phyloP scores from a whole-genome alignment of 2,888 invertebrate genomes.

The Nymphalis polychloros region DNA sequence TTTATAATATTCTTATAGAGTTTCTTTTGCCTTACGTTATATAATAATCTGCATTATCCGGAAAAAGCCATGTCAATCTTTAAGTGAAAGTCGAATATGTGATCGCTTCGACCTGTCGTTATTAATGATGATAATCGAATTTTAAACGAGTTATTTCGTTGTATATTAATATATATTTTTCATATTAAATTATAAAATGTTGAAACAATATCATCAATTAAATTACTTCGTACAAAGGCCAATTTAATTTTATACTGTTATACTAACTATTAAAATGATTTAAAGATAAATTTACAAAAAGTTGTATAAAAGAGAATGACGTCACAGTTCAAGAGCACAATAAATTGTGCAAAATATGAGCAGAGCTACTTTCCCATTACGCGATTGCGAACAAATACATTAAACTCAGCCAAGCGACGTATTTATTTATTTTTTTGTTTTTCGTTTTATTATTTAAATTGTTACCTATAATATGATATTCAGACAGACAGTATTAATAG shows the following conservation, averaged over 20 bases:
- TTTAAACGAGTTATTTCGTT: background rate
- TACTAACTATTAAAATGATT: background rate
- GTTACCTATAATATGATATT: too few relatives aligned
- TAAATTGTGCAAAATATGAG: too few relatives aligned
- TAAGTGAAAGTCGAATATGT: constrained; percentile 13
- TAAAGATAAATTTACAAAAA: background rate
- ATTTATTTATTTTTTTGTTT: too few relatives aligned
- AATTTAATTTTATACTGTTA: background rate
- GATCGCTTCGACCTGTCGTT: background rate
- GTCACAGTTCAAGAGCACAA: too few relatives aligned
- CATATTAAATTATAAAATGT: background rate
- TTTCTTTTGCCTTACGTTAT: background rate
- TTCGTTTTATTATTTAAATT: too few relatives aligned
- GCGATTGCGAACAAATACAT: too few relatives aligned
- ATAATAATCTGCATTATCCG: constrained; percentile 2
- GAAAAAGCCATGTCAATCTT: background rate
- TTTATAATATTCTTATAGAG: background rate
- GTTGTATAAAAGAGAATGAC: too few relatives aligned
- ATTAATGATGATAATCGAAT: background rate
- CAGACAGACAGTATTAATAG: too few relatives aligned
- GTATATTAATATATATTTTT: background rate
- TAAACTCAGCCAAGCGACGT: too few relatives aligned
- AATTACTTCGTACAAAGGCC: background rate
- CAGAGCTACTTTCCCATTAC: too few relatives aligned
- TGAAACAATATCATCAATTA: background rate